Conservation (phyloP, 1,140 invertebrate genomes). For the Drosophila nasuta region DNA sequence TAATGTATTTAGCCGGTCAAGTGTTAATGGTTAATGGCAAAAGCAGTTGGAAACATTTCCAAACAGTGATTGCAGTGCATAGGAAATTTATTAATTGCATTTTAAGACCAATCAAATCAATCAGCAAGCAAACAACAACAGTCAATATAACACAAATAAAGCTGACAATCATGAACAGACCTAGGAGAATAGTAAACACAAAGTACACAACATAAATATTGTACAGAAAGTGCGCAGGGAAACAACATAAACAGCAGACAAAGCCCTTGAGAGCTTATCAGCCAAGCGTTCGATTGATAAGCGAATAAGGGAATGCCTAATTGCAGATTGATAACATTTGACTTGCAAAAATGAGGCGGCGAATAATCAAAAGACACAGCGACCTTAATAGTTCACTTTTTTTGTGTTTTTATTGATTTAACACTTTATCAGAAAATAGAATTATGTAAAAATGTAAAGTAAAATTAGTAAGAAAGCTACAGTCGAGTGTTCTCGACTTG, state of each 20-base stretch:
- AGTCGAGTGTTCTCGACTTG: no score
- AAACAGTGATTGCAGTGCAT: background rate
- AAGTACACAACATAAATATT: background rate
- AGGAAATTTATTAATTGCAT: constrained; percentile 49
- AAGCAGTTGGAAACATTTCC: background rate
- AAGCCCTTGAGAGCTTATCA: constrained; percentile 29
- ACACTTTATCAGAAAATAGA: no score
- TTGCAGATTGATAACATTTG: constrained; percentile 33
- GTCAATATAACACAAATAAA: constrained; percentile 12
- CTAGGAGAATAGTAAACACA: background rate
- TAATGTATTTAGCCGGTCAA: constrained; percentile 40
- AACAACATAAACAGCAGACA: background rate
- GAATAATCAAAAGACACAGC: background rate
- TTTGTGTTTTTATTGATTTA: no score
- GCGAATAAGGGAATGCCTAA: constrained; percentile 23
- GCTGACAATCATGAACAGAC: constrained; percentile 19
- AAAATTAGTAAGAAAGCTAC: no score
- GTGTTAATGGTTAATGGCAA: constrained; percentile 48
- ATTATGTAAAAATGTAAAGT: no score
- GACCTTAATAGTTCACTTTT: no score
- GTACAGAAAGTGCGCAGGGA: background rate
- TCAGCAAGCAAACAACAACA: constrained; percentile 56
- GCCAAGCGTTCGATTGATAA: constrained; percentile 17
- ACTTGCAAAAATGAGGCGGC: constrained; percentile 22
- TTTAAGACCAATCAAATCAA: constrained; percentile 60